phyloP scores from a whole-genome alignment of 2,113 vertebrate genomes.

The Lophotis ruficrista region DNA sequence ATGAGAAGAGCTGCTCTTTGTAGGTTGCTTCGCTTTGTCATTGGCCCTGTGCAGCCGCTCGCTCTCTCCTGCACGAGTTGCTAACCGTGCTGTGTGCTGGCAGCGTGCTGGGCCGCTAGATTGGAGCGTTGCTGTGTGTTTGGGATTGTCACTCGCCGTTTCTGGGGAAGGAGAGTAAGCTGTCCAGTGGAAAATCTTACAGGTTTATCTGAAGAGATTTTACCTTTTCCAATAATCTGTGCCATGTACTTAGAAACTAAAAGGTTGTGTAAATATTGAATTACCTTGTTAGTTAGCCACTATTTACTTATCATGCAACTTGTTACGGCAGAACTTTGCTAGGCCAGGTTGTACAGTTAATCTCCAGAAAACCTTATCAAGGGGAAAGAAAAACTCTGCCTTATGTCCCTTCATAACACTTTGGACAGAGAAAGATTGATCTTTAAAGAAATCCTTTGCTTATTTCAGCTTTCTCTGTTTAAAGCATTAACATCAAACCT shows the following conservation, averaged over 20 bases:
- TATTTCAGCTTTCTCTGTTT: background rate
- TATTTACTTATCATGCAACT: background rate
- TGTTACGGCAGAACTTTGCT: background rate
- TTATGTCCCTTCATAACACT: rapidly evolving
- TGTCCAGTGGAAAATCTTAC: background rate
- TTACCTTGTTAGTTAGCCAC: background rate
- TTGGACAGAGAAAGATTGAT: background rate
- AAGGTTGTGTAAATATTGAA: background rate
- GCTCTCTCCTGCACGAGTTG: rapidly evolving
- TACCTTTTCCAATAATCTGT: background rate
- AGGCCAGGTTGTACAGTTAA: background rate
- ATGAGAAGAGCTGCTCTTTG: background rate
- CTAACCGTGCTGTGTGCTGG: rapidly evolving
- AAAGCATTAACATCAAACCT: background rate
- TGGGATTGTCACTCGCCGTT: background rate
- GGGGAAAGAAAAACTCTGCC: background rate
- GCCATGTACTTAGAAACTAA: background rate
- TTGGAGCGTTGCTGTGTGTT: background rate
- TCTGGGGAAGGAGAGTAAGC: background rate
- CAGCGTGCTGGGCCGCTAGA: background rate
- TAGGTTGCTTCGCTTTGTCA: background rate
- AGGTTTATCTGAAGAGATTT: background rate
- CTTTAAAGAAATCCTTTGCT: background rate
- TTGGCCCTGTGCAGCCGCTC: background rate
- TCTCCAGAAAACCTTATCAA: background rate